Evolutionary conservation across 2,888 invertebrate genomes (phyloP).

Genomic region (Nomada fabriciana): DNA sequence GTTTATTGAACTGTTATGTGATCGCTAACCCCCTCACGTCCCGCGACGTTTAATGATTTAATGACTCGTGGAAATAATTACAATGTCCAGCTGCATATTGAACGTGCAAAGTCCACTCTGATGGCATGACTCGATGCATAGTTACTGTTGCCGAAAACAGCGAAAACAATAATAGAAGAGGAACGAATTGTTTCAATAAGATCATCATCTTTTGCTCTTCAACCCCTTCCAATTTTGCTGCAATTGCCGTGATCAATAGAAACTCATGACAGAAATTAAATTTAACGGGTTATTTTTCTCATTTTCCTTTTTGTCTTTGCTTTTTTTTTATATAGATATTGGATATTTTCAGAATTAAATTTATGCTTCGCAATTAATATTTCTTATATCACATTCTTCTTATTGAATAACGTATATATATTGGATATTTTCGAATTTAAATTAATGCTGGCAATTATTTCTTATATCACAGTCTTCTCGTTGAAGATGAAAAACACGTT

Average conservation of each 20-base stretch:
- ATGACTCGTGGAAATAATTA: slow-evolving; percentile 29
- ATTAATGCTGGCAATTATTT: not conserved
- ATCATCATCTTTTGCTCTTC: not conserved
- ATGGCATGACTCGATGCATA: not conserved
- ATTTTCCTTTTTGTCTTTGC: too few relatives aligned
- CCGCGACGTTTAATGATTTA: slow-evolving; percentile 30
- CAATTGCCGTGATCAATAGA: too few relatives aligned
- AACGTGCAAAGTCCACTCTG: slow-evolving; percentile 36
- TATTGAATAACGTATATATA: too few relatives aligned
- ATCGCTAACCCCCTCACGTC: not conserved
- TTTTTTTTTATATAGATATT: too few relatives aligned
- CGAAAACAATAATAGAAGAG: not conserved
- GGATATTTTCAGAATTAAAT: too few relatives aligned
- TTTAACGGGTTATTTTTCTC: too few relatives aligned
- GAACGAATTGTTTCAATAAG: not conserved
- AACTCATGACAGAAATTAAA: too few relatives aligned
- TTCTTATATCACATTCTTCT: too few relatives aligned
- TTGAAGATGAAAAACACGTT: not conserved
- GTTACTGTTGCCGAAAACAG: not conserved
- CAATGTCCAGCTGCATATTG: not conserved
- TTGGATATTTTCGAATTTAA: not conserved
- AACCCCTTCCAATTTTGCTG: too few relatives aligned
- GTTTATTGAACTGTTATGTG: slow-evolving; percentile 29
- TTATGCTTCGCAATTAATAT: too few relatives aligned
- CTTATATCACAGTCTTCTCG: not conserved